Conservation (phyloP, 2,113 vertebrate species). For the Peromyscus californicus region DNA sequence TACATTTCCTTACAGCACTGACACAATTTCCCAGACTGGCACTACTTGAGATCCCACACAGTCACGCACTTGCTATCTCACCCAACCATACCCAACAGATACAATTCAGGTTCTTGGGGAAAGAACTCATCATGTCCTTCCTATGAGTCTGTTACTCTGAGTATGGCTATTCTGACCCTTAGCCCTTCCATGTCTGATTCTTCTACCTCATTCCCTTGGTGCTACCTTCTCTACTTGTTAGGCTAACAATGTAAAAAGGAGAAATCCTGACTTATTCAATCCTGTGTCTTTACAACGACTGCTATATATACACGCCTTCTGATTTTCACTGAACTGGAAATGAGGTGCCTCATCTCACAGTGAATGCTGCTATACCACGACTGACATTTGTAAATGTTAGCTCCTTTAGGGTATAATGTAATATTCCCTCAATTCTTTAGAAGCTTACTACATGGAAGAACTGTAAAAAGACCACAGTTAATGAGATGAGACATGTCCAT, state of each 20-base stretch:
- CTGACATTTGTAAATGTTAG: too few species aligned
- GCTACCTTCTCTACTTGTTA: neutral
- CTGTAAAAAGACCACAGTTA: constrained; percentile 30
- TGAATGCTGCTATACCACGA: neutral
- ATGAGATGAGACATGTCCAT: constrained; percentile 21
- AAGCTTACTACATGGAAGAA: constrained; percentile 17
- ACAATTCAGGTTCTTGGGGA: neutral
- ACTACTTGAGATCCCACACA: neutral
- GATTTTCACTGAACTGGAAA: constrained; percentile 48
- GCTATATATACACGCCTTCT: constrained; percentile 9
- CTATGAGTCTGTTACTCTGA: neutral
- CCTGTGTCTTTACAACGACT: neutral
- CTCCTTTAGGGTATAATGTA: too few species aligned
- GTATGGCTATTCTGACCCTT: constrained; percentile 38
- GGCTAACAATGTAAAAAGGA: constrained; percentile 51
- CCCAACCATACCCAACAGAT: neutral
- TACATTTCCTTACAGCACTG: neutral
- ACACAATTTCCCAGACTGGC: neutral
- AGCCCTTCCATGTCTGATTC: neutral
- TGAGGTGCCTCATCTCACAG: constrained; percentile 3
- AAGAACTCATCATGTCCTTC: neutral
- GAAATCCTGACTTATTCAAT: constrained; percentile 26
- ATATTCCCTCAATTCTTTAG: constrained; percentile 31
- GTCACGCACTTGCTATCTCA: neutral
- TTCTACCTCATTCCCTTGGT: constrained; percentile 37